Evolutionary conservation across 2,113 vertebrate species (phyloP), one percentile per base, ranked within the genome.

Genomic region (Nothobranchius furzeri): DNA sequence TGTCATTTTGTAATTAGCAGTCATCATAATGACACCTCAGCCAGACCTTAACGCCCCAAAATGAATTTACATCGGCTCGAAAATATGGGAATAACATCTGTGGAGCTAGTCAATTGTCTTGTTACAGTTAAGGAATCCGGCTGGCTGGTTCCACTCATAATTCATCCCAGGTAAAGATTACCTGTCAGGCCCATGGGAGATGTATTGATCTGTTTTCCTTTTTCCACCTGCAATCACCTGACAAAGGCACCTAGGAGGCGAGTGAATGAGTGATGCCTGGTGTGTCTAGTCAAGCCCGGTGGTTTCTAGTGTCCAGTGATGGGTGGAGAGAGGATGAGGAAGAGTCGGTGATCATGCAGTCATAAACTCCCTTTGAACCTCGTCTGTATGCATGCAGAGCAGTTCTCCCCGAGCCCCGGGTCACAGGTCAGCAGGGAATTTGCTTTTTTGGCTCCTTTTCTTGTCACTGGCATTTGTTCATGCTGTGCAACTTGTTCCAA

Each of bases 141-240:
- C 87, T 59, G 87, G 89, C 87, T 75, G 85, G 86, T 90, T 82
- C 82, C 79, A 74, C 90, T 94, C 92, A 92, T 94, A 93, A 92
- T 93, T 93, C 92, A 94, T 91, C 88, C 87, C 79, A 82, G 90
- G 92, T 94, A 94, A 94, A 93, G 93, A 94, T 94, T 94, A 94
- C 90, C 92, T 94, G 92, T 94, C 93, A 92, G 89, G 68, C 88
- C 89, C 90, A 90, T 83, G 88, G 92, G 93, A 94, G 91, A 92
- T 93, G 91, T 92, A 94, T 94, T 94, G 93, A 93, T 94, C 92
- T 93, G 92, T 94, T 93, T 94, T 91, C 90, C 91, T 91, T 93
- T 93, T 93, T 93, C 90, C 75, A 76, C 88, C 90, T 92, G 92
- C 91, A 92, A 92, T 94, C 92, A 93, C 92, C 92, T 93, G 93